These are phyloP conservation scores for Misgurnus anguillicaudatus DNA, from an alignment of 2,113 vertebrate genomes.

Conservation along the genomic window DNA sequence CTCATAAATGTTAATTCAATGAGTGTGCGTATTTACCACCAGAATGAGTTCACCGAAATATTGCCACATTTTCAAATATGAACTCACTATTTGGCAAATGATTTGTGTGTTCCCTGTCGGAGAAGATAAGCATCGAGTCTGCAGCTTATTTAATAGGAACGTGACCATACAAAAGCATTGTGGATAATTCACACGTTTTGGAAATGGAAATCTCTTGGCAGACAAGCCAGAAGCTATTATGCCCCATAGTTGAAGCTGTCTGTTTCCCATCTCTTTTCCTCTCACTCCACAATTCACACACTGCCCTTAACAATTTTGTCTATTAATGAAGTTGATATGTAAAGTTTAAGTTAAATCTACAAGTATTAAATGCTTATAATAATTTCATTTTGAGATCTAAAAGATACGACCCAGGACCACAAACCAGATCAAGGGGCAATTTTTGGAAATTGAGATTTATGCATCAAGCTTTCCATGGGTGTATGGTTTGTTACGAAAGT, in stretches of 20 bases:
- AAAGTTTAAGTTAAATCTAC: no score
- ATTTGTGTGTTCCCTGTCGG: constrained; percentile 51
- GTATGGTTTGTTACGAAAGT: no score
- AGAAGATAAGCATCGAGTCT: constrained; percentile 54
- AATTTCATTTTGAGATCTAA: no score
- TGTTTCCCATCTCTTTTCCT: constrained; percentile 52
- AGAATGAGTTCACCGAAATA: constrained; percentile 34
- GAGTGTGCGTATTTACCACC: constrained; percentile 24
- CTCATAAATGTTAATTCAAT: constrained; percentile 44
- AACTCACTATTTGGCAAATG: constrained; percentile 53
- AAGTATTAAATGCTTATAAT: no score
- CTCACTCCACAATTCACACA: constrained; percentile 51
- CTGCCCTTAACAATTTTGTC: constrained; percentile 53
- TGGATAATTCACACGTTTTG: constrained; percentile 60
- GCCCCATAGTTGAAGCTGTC: constrained; percentile 59
- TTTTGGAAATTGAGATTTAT: no score
- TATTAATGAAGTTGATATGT: constrained; percentile 57
- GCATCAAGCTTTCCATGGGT: no score
- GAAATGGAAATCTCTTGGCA: constrained; percentile 60
- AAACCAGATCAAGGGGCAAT: no score
- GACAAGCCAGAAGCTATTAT: constrained; percentile 58
- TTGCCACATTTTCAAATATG: constrained; percentile 49
- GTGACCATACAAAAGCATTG: constrained; percentile 59
- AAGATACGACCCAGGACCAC: no score
- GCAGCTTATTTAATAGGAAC: constrained; percentile 50